Evolutionary conservation across 2,113 vertebrate species (phyloP).

Genomic region (Sinosuthora webbiana): DNA sequence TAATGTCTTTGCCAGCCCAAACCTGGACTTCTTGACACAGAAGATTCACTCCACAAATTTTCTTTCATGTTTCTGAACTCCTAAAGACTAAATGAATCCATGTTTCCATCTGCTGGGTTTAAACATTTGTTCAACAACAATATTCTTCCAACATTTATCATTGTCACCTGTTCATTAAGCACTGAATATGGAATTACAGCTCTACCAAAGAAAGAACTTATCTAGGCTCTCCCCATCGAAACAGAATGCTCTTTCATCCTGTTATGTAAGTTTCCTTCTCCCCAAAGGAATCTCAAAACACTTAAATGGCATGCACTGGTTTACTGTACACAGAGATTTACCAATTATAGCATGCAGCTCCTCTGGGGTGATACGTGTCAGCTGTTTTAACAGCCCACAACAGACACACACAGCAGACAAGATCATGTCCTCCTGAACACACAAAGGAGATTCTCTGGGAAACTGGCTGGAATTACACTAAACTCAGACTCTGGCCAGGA

Average conservation of each 20-base stretch:
- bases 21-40: background rate
- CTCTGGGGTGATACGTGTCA: background rate
- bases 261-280: background rate
- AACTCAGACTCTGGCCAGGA: background rate
- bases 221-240: background rate
- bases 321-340: background rate
- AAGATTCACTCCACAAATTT: background rate
- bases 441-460: background rate
- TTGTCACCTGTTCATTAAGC: conserved; percentile 8
- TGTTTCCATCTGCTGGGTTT: background rate
- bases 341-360: background rate
- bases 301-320: background rate
- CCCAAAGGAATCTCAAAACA: background rate
- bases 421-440: background rate
- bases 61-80: background rate
- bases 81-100: background rate
- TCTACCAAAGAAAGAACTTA: background rate
- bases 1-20: background rate
- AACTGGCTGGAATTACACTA: background rate
- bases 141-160: conserved; percentile 14
- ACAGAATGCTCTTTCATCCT: background rate
- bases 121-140: background rate
- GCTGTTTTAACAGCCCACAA: background rate
- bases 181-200: background rate
- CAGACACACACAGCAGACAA: background rate